Evolutionary conservation across 92 coral and sea anemone species (phyloP).

Genomic region (Blastomussa wellsi): DNA sequence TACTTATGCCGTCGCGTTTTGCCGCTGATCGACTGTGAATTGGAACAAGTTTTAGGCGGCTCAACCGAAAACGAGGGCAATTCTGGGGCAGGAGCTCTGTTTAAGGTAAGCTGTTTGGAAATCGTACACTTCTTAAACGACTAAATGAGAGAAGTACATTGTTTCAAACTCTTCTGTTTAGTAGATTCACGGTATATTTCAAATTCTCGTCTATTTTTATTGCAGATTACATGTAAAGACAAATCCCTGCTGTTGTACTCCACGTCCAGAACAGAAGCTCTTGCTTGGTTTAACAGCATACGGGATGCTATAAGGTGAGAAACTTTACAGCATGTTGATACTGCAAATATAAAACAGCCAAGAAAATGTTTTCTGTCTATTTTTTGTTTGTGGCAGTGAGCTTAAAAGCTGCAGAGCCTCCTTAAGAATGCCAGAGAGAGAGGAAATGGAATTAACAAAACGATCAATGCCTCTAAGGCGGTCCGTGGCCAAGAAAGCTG

Average conservation of each 20-base stretch:
- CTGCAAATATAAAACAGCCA: background rate
- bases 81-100: constrained; percentile 84
- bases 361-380: background rate
- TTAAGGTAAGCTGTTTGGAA: constrained; percentile 61
- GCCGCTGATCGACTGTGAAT: constrained; percentile 79
- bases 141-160: too few relatives aligned
- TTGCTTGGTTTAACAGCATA: constrained; percentile 80
- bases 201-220: background rate
- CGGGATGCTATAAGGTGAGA: constrained; percentile 79
- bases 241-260: constrained; percentile 88
- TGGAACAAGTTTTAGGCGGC: constrained; percentile 95
- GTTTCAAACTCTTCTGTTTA: background rate
- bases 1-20: constrained; percentile 91
- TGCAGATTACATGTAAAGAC: constrained; percentile 83
- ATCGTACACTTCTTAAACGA: too few relatives aligned
- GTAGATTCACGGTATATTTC: too few relatives aligned
- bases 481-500: constrained; percentile 42
- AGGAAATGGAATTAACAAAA: constrained; percentile 58
- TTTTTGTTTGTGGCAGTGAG: constrained; percentile 42
- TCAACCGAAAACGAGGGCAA: constrained; percentile 68
- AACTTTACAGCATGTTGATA: background rate
- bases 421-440: constrained; percentile 62
- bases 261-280: constrained; percentile 84
- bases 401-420: constrained; percentile 73
- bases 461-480: constrained; percentile 60